Evolutionary conservation across 2,113 vertebrate species (phyloP).

Genomic region (Ceyx cyanopectus): DNA sequence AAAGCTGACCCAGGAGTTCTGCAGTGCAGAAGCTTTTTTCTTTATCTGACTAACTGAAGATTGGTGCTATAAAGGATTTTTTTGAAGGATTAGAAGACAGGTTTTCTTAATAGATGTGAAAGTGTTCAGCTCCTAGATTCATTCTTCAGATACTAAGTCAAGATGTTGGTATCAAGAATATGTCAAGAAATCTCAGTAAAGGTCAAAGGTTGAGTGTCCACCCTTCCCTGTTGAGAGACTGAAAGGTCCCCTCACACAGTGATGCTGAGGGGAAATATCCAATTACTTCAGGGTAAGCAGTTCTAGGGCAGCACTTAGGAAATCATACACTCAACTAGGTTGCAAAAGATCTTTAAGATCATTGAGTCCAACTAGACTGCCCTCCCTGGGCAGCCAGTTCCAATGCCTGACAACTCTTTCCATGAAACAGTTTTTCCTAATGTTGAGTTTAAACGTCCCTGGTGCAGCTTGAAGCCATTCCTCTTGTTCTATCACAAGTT

Average conservation of each 20-base stretch:
- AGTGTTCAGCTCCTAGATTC: neutral
- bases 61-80: neutral
- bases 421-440: too few relatives aligned
- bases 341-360: too few relatives aligned
- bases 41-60: neutral
- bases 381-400: too few relatives aligned
- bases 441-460: too few relatives aligned
- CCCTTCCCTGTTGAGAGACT: neutral
- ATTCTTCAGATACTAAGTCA: neutral
- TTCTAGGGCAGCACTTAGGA: neutral
- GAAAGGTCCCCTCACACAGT: neutral
- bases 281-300: neutral
- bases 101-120: neutral
- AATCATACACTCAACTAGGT: too few relatives aligned
- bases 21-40: neutral
- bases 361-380: too few relatives aligned
- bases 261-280: neutral
- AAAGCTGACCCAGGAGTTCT: conserved; percentile 4
- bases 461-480: too few relatives aligned
- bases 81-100: neutral
- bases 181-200: neutral
- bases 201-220: neutral
- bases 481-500: too few relatives aligned
- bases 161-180: neutral
- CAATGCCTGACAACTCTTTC: too few relatives aligned